Evolutionary conservation across 2,113 vertebrate genomes (phyloP), one percentile per base, ranked within the genome.

Genomic region (Crotalus helleri): DNA sequence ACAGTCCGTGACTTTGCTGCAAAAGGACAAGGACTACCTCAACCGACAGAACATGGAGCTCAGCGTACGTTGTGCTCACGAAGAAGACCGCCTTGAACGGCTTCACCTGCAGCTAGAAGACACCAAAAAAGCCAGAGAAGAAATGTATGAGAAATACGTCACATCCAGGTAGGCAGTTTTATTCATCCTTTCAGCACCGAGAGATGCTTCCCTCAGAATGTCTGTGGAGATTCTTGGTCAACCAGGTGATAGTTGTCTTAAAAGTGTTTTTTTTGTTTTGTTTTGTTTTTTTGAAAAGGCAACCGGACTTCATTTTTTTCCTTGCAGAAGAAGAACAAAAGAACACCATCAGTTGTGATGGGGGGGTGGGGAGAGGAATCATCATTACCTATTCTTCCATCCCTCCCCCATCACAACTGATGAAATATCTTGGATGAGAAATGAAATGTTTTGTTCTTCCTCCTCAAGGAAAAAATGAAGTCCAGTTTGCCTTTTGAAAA

Each of bases 11-110:
- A 98, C 97, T 61, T 97, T 99, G 53, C 97, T 99, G 49, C 98
- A 99, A 97, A 99, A 99, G 95, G 99, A 99, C 96, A 99, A 99
- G 96, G 99, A 99, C 8, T 99, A 99, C 93, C 98, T 99, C 54
- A 98, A 98, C 96, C 98, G 98, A 58, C 99, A 99, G 95, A 99
- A 98, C 96, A 98, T 98, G 98, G 99, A 99, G 97, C 98, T 99
- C 26, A 99, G 96, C 86, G 98, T 99, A 54, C 99, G 99, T 91
- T 98, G 98, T 97, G 98, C 99, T 6, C 99, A 99, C n/a, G 98
- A 98, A 94, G 98, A 99, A 92, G 99, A 99, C 94, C 98, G 99
- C 24, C 96, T 99, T 69, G 99, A 99, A 94, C 98, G 99, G 93
- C 97, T 99, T 92, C 99, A 99, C 57, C 91, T 94, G 51, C 99